Percentiles rank a stretch among this genome's conserved stretches.
Conservation (phyloP, 2,113 vertebrate species). For the Macaca fascicularis region DNA sequence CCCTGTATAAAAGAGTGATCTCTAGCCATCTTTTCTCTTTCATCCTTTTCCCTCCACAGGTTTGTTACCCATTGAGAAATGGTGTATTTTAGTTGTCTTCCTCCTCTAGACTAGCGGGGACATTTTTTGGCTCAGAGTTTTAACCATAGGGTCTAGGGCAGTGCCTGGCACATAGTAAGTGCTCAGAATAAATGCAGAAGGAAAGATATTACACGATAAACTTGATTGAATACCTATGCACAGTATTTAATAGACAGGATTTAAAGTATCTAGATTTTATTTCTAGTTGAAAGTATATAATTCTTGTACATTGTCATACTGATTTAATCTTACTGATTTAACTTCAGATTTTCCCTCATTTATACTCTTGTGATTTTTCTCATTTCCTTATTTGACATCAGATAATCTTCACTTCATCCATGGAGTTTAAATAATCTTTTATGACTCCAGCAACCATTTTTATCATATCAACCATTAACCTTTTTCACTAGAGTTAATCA, state of each 20-base stretch:
- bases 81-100: neutral
- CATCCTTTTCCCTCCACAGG: neutral
- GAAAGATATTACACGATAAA: neutral
- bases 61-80: neutral
- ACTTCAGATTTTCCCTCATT: neutral
- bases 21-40: neutral
- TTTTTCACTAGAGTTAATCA: neutral
- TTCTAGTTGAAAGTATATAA: neutral
- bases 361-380: neutral
- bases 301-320: neutral
- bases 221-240: neutral
- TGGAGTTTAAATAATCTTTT: neutral
- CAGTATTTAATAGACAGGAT: neutral
- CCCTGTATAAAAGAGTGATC: too few relatives aligned
- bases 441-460: neutral
- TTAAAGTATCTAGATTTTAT: constrained; percentile 19
- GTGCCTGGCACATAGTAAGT: neutral
- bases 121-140: neutral
- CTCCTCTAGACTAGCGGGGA: neutral
- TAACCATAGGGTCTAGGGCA: neutral
- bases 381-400: neutral
- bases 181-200: neutral
- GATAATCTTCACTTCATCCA: neutral
- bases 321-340: constrained; percentile 27
- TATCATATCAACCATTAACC: neutral